These are phyloP conservation scores for Antigone vipio DNA, from an alignment of 2,113 vertebrate species.

Conservation along the genomic window DNA sequence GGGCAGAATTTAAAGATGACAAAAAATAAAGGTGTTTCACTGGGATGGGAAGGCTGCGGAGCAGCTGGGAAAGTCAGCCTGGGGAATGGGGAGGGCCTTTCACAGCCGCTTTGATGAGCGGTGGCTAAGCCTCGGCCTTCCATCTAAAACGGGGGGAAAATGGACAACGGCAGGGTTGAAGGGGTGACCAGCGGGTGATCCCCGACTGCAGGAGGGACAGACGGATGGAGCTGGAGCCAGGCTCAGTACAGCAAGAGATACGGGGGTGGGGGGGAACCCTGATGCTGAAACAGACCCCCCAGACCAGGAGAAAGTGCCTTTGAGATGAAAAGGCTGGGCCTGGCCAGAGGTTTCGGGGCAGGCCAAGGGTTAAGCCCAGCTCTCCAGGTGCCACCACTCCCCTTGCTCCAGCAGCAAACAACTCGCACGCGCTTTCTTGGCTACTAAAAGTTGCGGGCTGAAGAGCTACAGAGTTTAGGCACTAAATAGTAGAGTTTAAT, in stretches of 20 bases:
- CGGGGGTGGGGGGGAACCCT: rapidly evolving
- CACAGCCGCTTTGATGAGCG: neutral
- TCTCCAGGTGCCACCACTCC: neutral
- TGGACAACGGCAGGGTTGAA: neutral
- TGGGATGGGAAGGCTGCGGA: neutral
- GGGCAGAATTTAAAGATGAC: neutral
- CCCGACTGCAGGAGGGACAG: neutral
- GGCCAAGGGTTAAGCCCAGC: neutral
- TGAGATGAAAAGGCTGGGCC: neutral
- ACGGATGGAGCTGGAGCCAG: neutral
- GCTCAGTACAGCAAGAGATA: neutral
- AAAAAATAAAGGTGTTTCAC: neutral
- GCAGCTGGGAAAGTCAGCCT: neutral
- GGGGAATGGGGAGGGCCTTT: neutral
- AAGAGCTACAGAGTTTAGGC: conserved; percentile 28
- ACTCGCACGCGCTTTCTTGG: conserved; percentile 19
- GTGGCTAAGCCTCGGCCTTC: neutral
- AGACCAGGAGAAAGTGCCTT: neutral
- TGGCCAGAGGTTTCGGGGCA: neutral
- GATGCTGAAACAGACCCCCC: neutral
- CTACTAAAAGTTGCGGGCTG: neutral
- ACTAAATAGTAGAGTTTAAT: conserved; percentile 64
- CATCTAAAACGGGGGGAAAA: neutral
- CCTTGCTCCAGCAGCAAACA: neutral
- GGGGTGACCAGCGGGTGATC: neutral